phyloP scores from a whole-genome alignment of 2,113 vertebrate genomes.

The Notothenia rossii region DNA sequence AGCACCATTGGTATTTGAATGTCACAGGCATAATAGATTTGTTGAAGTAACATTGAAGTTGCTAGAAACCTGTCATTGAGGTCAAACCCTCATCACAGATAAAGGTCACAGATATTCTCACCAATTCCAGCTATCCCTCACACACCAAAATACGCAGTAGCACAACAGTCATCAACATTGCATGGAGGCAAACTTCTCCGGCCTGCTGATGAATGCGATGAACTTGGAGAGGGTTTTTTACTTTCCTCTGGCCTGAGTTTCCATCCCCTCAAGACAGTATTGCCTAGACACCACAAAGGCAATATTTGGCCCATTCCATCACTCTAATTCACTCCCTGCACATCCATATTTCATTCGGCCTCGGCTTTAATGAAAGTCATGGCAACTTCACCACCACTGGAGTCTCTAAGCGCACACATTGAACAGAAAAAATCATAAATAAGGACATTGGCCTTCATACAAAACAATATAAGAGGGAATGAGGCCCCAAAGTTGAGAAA shows the following conservation, averaged over 20 bases:
- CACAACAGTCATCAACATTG: slow-evolving; percentile 64
- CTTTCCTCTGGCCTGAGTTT: slow-evolving; percentile 74
- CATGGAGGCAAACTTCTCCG: slow-evolving; percentile 66
- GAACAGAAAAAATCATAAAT: slow-evolving; percentile 80
- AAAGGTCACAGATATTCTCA: slow-evolving; percentile 54
- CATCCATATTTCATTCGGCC: slow-evolving; percentile 87
- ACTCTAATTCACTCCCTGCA: slow-evolving; percentile 85
- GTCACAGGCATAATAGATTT: slow-evolving; percentile 63
- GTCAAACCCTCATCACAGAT: slow-evolving; percentile 55
- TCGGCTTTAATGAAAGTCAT: slow-evolving; percentile 85
- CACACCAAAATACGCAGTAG: slow-evolving; percentile 39
- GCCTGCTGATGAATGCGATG: slow-evolving; percentile 73
- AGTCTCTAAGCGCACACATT: slow-evolving; percentile 77
- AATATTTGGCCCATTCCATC: slow-evolving; percentile 83
- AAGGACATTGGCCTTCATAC: slow-evolving; percentile 82
- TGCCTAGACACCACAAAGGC: slow-evolving; percentile 79
- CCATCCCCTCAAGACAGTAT: slow-evolving; percentile 81
- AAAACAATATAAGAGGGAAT: slow-evolving; percentile 75
- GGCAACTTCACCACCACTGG: slow-evolving; percentile 80
- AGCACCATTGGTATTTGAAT: slow-evolving; percentile 58
- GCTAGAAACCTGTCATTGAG: slow-evolving; percentile 45
- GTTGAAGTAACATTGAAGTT: slow-evolving; percentile 56
- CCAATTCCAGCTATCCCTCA: slow-evolving; percentile 28
- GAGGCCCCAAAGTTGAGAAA: slow-evolving; percentile 57
- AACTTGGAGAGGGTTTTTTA: slow-evolving; percentile 70